Evolutionary conservation across 2,113 vertebrate genomes (phyloP), one percentile per base, ranked within the genome.

Genomic region (Elaphurus davidianus): DNA sequence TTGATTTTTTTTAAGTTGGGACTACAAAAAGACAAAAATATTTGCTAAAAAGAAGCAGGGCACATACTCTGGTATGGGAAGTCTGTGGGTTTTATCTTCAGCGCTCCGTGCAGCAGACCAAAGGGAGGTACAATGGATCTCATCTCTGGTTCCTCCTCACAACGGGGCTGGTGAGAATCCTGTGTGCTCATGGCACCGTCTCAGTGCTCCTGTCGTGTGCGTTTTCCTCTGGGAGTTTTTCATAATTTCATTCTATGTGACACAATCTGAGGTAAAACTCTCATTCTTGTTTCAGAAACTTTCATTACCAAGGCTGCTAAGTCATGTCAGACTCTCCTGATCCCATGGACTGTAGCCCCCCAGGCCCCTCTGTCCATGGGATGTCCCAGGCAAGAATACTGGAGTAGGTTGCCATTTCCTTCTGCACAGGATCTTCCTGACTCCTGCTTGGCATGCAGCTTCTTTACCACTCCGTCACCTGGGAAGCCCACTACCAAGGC

Each of bases 71-170:
- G 7, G n/a, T 36, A 36, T 54, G 47, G 16, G 7, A 71, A 64
- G 25, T 55, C 47, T 76, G n/a, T 28, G 30, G 52, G 15, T 1
- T 92, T 92, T n/a, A 54, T 33, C 67, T 84, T 25, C 28, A 91
- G 27, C 40, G 9, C 45, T 54, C 23, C 67, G 7, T 50, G 23
- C 30, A 21, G 9, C 27, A 60, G 19, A 33, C 36, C 15, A 27
- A 71, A 81, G 16, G 11, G 1, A 12, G 28, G 2, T 9, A 4
- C 3, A 21, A 1, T 5, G 2, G 2, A 19, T 78, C 74, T 62
- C 33, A 12, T 6, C 79, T 43, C 52, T 36, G 54, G 54, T 52
- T 79, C 57, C 84, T 79, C 76, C 23, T 62, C 40, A 59, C 16
- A 55, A 28, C 52, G 67, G 27, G 74, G 12, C 33, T 55, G 30